Percentiles rank a stretch among this genome's conserved stretches.
Conservation (phyloP, 2,797 vertebrate species). For the Alcedo atthis region DNA sequence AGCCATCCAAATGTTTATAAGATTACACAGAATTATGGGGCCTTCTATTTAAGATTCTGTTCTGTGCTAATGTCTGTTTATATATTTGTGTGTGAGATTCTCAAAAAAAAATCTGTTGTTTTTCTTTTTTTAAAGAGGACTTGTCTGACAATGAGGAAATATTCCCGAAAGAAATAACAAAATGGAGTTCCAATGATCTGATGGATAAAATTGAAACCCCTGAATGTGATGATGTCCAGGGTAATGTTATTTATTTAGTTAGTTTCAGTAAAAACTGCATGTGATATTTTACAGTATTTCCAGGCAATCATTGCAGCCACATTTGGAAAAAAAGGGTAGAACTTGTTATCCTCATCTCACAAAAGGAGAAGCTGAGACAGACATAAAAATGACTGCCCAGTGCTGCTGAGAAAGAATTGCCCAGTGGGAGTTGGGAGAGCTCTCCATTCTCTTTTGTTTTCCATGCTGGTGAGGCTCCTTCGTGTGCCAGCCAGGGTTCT, state of each 20-base stretch:
- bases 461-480: neutral
- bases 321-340: neutral
- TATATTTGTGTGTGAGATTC: neutral
- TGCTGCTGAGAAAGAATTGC: neutral
- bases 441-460: slow-evolving; percentile 21
- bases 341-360: slow-evolving; percentile 26
- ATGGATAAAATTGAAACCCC: slow-evolving; percentile 96
- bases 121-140: slow-evolving; percentile 83
- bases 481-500: neutral
- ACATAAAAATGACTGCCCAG: slow-evolving; percentile 10
- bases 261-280: neutral
- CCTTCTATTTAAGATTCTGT: neutral
- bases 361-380: slow-evolving; percentile 12
- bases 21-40: neutral
- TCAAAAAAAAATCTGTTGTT: slow-evolving; percentile 4
- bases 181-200: slow-evolving; percentile 96
- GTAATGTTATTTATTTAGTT: slow-evolving; percentile 70
- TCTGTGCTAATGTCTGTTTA: neutral
- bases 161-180: slow-evolving; percentile 93
- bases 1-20: neutral
- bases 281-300: slow-evolving; percentile 15
- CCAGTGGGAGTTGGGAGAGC: slow-evolving; percentile 3
- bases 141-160: slow-evolving; percentile 92
- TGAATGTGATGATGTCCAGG: slow-evolving; percentile 88
- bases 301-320: neutral